Evolutionary conservation across 2,113 vertebrate genomes (phyloP).

Genomic region (Vanacampus margaritifer): DNA sequence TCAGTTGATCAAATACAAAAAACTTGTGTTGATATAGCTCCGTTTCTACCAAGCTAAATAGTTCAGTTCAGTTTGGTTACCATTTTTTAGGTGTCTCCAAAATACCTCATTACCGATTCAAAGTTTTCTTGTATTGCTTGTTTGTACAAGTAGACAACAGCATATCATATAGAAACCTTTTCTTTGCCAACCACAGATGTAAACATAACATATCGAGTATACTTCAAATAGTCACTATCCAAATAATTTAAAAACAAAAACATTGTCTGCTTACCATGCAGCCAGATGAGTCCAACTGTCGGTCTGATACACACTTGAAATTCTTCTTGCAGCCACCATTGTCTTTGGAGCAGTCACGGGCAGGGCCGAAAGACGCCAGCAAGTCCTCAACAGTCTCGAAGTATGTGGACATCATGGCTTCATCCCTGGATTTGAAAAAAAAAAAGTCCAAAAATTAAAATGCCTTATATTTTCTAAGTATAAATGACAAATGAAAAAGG

Average conservation of each 20-base stretch:
- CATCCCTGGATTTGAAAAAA: conserved; percentile 76
- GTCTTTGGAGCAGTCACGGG: conserved; percentile 91
- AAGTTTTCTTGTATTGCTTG: not conserved
- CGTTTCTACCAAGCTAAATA: too few species aligned
- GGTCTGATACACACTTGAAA: conserved; percentile 95
- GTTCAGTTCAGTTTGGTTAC: too few species aligned
- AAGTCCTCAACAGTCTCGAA: conserved; percentile 96
- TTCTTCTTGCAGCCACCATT: conserved; percentile 96
- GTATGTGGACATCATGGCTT: conserved; percentile 95
- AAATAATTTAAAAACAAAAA: not conserved
- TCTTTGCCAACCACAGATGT: not conserved
- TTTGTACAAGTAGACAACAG: too few species aligned
- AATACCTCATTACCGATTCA: too few species aligned
- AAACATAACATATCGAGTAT: not conserved
- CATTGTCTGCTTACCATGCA: conserved; percentile 82
- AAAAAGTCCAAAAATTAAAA: conserved; percentile 5
- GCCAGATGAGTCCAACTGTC: conserved; percentile 88
- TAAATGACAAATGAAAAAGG: conserved; percentile 13
- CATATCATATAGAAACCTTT: not conserved
- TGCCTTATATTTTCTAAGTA: not conserved
- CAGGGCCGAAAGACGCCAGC: conserved; percentile 92
- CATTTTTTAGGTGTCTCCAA: too few species aligned
- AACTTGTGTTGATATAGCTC: too few species aligned
- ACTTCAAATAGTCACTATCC: not conserved
- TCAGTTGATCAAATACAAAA: too few species aligned